Percentiles rank a stretch among this genome's conserved stretches.
Conservation (phyloP, 2,888 invertebrate genomes). For the Drosophila vallismaia region DNA sequence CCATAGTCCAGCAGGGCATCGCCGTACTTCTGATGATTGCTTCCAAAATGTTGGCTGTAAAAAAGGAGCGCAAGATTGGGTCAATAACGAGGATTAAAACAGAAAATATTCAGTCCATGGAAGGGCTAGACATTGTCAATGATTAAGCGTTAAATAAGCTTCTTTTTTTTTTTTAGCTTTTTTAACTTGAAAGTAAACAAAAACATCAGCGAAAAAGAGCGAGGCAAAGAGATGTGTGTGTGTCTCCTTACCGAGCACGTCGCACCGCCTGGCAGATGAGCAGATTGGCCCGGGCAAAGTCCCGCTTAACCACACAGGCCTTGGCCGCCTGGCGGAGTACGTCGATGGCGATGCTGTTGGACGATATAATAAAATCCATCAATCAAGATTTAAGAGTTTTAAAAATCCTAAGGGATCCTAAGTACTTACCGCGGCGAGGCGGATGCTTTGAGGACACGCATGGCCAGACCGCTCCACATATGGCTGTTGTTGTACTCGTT, state of each 20-base stretch:
- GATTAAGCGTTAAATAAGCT: too few species aligned
- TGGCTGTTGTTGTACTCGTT: slow-evolving; percentile 94
- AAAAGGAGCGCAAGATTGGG: too few species aligned
- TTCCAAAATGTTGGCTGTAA: slow-evolving; percentile 84
- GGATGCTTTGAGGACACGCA: slow-evolving; percentile 87
- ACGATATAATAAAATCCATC: not conserved
- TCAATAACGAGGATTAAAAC: too few species aligned
- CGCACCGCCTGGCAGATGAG: slow-evolving; percentile 93
- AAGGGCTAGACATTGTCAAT: too few species aligned
- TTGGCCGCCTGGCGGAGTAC: slow-evolving; percentile 94
- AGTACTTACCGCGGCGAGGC: slow-evolving; percentile 86
- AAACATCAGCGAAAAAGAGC: not conserved
- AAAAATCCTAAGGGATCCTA: not conserved
- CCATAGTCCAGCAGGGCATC: slow-evolving; percentile 95
- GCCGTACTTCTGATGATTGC: slow-evolving; percentile 91
- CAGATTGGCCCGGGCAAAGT: slow-evolving; percentile 92
- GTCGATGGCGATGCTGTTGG: slow-evolving; percentile 88
- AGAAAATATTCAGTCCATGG: too few species aligned
- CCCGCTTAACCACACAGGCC: slow-evolving; percentile 94
- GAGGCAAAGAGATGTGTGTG: not conserved
- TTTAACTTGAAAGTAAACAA: not conserved
- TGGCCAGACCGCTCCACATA: slow-evolving; percentile 91
- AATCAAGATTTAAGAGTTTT: too few species aligned
- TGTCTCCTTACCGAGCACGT: slow-evolving; percentile 78
- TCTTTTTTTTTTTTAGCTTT: too few species aligned